Evolutionary conservation across 2,113 vertebrate species (phyloP), one percentile per base, ranked within the genome.

Genomic region (Mesoclemmys tuberculata): DNA sequence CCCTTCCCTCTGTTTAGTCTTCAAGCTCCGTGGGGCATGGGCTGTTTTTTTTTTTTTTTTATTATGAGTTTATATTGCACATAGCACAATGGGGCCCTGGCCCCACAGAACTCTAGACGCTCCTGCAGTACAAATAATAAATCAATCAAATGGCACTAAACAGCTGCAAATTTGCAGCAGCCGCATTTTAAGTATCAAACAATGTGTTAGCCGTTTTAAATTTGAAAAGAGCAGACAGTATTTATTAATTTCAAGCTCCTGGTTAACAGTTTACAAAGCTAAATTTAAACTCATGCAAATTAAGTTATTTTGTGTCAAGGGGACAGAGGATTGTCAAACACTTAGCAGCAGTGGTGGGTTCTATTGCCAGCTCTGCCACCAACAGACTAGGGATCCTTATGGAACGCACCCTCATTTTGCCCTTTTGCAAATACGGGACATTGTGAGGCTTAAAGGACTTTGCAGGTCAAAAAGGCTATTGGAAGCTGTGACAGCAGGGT

Each of bases 61-160:
- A 84, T 48, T 89, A 92, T 52, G 49, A n/a, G 46, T 88, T 85
- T 92, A 94, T 94, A 92, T 86, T 94, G 74, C 87, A 82, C 90
- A 88, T 38, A 88, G 78, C 71, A 49, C 86, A 92, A 80, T 5
- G 0, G 64, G 64, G 90, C 87, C 84, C 87, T 44, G 90, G 61
- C 10, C 88, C 48, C 51, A 61, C 81, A 75, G 51, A 74, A 85
- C 38, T 64, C 84, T 54, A 78, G 81, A 90, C 49, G n/a, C 35
- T 61, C 74, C 85, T 82, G 85, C 13, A 80, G 78, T 41, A 94
- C 52, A 93, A 90, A 61, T 27, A 82, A 94, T 38, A 82, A 56
- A 54, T 6, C 54, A 80, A 8, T 6, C 78, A 80, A 6, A 54
- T 58, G 94, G 90, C 54, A 88, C 0, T 0, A 54, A 91, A 90